phyloP scores from a whole-genome alignment of 2,888 invertebrate species.

The Osedax frankpressi region DNA sequence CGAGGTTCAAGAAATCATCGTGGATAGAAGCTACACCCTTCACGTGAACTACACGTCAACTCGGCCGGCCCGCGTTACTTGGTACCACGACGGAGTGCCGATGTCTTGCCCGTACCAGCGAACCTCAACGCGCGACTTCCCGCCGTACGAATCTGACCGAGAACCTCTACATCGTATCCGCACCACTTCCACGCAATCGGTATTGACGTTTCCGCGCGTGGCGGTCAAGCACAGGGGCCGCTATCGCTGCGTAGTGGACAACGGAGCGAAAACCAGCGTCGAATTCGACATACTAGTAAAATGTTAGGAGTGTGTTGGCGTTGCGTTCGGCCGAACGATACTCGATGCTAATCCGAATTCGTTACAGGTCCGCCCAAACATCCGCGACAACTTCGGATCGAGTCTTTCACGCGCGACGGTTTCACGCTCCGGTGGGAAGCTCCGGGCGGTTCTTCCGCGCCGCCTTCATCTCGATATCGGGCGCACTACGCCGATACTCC shows the following conservation, averaged over 20 bases:
- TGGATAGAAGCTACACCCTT: conserved; percentile 26
- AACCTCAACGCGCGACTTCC: neutral
- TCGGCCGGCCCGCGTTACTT: conserved; percentile 45
- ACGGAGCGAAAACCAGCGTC: neutral
- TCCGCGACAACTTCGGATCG: neutral
- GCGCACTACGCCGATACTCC: no score
- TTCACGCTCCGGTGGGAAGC: neutral
- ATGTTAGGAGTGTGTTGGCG: no score
- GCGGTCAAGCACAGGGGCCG: neutral
- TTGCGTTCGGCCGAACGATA: no score
- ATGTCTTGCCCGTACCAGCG: neutral
- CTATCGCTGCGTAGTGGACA: neutral
- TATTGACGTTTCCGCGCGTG: neutral
- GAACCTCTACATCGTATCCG: neutral
- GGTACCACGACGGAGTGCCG: conserved; percentile 31
- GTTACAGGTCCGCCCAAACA: neutral
- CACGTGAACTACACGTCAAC: conserved; percentile 36
- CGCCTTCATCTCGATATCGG: neutral
- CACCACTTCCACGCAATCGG: neutral
- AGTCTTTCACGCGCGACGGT: neutral
- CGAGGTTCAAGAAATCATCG: conserved; percentile 25
- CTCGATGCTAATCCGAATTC: no score
- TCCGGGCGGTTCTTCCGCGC: neutral
- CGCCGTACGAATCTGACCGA: neutral
- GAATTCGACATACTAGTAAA: neutral